These are phyloP conservation scores for Otis tarda DNA, from an alignment of 2,113 vertebrate species.

Conservation along the genomic window DNA sequence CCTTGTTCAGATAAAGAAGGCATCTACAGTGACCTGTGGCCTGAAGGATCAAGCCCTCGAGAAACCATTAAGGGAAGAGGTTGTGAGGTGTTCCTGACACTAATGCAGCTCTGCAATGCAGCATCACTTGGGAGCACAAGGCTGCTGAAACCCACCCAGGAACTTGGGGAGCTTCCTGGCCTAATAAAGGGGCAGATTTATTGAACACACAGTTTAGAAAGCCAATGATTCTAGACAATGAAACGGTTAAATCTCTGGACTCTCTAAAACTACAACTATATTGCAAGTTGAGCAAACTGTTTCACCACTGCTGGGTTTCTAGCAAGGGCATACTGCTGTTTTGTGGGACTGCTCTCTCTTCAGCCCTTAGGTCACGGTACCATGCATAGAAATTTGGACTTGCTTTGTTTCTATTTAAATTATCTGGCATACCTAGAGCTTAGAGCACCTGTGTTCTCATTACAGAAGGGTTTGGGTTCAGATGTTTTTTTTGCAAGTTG, in stretches of 20 bases:
- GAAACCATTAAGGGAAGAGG: not conserved
- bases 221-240: not conserved
- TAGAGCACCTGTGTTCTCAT: not conserved
- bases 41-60: not conserved
- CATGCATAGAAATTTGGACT: not conserved
- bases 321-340: not conserved
- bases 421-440: not conserved
- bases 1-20: not conserved
- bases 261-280: not conserved
- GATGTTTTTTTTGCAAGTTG: not conserved
- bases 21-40: not conserved
- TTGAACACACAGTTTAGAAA: not conserved
- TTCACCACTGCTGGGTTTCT: not conserved
- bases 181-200: not conserved
- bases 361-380: not conserved
- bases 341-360: not conserved
- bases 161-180: not conserved
- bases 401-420: not conserved
- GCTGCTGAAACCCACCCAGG: not conserved
- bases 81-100: not conserved
- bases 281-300: not conserved
- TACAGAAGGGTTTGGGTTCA: not conserved
- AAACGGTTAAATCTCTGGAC: not conserved
- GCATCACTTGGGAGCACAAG: rapidly evolving
- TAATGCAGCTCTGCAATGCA: not conserved